Conservation (phyloP, 2,888 invertebrate genomes). For the Trachelus troglodyta region DNA sequence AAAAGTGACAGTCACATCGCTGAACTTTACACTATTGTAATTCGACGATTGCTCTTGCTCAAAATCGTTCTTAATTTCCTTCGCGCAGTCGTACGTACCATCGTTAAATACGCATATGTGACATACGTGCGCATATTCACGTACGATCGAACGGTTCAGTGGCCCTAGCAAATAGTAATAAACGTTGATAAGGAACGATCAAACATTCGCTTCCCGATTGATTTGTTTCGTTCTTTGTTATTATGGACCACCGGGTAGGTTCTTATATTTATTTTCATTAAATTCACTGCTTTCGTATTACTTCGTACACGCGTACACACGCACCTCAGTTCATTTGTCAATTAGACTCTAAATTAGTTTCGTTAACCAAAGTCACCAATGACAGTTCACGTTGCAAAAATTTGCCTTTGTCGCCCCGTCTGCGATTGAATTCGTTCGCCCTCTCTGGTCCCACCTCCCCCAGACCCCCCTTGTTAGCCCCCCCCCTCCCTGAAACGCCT, state of each 20-base stretch:
- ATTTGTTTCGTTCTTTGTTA: background rate
- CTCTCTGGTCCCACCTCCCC: background rate
- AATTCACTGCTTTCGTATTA: background rate
- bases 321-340: background rate
- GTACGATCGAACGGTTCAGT: background rate
- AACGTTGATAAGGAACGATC: background rate
- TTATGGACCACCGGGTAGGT: background rate
- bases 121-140: background rate
- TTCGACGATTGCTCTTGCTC: background rate
- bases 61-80: background rate
- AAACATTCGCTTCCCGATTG: background rate
- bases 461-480: background rate
- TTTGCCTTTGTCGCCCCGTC: background rate
- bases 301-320: background rate
- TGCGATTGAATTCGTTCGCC: background rate
- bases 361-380: background rate
- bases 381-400: background rate
- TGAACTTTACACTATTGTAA: background rate
- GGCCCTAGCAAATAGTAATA: background rate
- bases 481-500: background rate
- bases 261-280: background rate
- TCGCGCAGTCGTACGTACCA: background rate
- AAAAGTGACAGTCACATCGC: background rate
- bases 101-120: background rate
- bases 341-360: background rate